These are phyloP conservation scores for Tridacna gigas DNA, from an alignment of 2,888 invertebrate species.

Conservation along the genomic window DNA sequence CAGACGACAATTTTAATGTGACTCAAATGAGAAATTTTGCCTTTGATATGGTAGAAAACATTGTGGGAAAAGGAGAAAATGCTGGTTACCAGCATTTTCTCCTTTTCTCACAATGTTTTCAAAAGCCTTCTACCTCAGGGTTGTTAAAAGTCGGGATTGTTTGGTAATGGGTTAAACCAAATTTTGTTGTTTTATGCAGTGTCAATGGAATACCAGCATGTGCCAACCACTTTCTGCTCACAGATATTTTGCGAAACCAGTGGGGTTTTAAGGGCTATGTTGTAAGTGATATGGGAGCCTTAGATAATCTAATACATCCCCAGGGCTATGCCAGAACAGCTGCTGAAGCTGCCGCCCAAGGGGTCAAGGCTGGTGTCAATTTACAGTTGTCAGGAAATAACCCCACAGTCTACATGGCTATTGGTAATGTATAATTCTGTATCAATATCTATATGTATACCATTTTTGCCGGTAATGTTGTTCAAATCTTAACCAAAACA, in stretches of 20 bases:
- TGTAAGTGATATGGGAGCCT: constrained; percentile 80
- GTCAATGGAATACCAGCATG: constrained; percentile 83
- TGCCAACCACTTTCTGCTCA: constrained; percentile 79
- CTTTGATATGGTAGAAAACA: background rate
- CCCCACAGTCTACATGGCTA: constrained; percentile 52
- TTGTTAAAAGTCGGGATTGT: background rate
- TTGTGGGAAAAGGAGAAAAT: background rate
- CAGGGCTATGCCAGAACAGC: constrained; percentile 73
- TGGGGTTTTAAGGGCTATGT: constrained; percentile 83
- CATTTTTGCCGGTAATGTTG: no score
- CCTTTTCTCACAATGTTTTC: constrained; percentile 8
- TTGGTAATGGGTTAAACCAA: no score
- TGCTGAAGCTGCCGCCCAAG: constrained; percentile 72
- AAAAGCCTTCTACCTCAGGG: background rate
- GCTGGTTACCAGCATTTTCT: constrained; percentile 8
- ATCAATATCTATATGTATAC: no score
- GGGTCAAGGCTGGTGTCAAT: constrained; percentile 76
- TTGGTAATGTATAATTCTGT: constrained; percentile 48
- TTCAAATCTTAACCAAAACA: no score
- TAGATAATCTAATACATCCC: constrained; percentile 72
- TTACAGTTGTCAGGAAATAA: constrained; percentile 68
- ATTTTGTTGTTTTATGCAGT: constrained; percentile 57
- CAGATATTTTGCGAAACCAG: constrained; percentile 76
- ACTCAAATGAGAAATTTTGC: no score
- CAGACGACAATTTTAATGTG: no score